Evolutionary conservation across 2,113 vertebrate genomes (phyloP), one percentile per base, ranked within the genome.

Genomic region (Psilopsiagon aurifrons): DNA sequence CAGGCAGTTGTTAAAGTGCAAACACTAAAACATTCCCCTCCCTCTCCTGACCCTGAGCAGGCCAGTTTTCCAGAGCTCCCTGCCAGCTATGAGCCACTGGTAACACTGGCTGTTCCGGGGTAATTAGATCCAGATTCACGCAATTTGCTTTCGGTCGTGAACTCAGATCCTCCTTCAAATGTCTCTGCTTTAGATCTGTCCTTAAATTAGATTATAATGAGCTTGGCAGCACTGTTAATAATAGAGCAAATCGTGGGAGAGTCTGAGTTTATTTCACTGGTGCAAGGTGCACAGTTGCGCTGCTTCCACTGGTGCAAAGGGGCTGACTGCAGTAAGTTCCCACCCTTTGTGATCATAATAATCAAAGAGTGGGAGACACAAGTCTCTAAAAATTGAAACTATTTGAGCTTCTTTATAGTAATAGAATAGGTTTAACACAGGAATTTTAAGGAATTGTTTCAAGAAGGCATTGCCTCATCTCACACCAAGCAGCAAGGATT

Each of bases 191-290:
- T 94, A 78, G 82, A 83, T 95, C 52, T 96, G 91, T 94, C 96
- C 97, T 97, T 81, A 94, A 97, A 94, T 96, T 95, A 93, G 95
- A 97, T 92, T 87, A 83, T 93, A 98, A 95, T 97, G 96, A 96
- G 88, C 49, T 79, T 90, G 88, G 78, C 92, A 96, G 92, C 49
- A 49, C 77, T 95, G 94, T 93, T 96, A 97, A 91, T 96, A 97
- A 95, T 68, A 78, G 47, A 80, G 74, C 54, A 94, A 91, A 83
- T 57, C 64, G 47, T n/a, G 55, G 71, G 79, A 71, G 97, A 95
- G 35, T 52, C 57, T 19, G 79, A 18, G 67, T 96, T 94, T 62
- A 77, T 95, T 92, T 95, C 85, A 25, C 13, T 31, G 74, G 51
- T 76, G 5, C 79, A 81, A 88, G 16, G 70, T 33, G 17, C 66